Percentiles rank a stretch among this genome's conserved stretches.
phyloP scores from a whole-genome alignment of 2,113 vertebrate species.

The Ctenodactylus gundi region DNA sequence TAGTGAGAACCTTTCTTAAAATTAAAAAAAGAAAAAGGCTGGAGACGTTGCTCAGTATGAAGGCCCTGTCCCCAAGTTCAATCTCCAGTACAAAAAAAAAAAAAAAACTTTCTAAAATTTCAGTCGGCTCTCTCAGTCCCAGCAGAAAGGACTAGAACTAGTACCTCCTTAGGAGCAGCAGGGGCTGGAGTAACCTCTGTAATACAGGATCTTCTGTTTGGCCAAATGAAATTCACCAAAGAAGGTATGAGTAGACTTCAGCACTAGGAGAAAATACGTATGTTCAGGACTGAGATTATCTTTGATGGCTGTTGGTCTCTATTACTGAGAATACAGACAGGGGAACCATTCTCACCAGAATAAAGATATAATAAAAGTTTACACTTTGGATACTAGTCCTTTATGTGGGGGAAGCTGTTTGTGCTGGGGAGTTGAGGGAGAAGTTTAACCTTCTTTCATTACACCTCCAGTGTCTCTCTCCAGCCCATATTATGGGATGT shows the following conservation, averaged over 20 bases:
- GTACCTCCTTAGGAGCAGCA: not conserved
- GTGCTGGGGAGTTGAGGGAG: not conserved
- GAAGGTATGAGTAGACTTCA: not conserved
- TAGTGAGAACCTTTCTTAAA: not conserved
- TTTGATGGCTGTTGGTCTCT: not conserved
- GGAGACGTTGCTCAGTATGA: not conserved
- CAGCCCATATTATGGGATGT: not conserved
- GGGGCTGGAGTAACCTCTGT: not conserved
- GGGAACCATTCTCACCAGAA: not conserved
- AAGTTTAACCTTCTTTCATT: not conserved
- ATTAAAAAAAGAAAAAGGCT: not conserved
- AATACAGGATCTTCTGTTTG: not conserved
- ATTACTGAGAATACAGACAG: not conserved
- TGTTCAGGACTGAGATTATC: slow-evolving; percentile 14
- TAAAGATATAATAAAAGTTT: not conserved
- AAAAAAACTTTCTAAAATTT: not conserved
- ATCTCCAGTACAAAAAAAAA: not conserved
- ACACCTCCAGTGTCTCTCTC: not conserved
- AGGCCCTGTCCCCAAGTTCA: not conserved
- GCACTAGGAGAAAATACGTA: not conserved
- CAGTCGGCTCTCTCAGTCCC: not conserved
- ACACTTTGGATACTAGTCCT: not conserved
- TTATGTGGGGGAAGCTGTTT: not conserved
- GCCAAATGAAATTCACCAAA: not conserved
- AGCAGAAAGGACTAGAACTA: not conserved